Evolutionary conservation across 2,113 vertebrate species (phyloP), one percentile per base, ranked within the genome.

Genomic region (Thinocorus orbignyianus): DNA sequence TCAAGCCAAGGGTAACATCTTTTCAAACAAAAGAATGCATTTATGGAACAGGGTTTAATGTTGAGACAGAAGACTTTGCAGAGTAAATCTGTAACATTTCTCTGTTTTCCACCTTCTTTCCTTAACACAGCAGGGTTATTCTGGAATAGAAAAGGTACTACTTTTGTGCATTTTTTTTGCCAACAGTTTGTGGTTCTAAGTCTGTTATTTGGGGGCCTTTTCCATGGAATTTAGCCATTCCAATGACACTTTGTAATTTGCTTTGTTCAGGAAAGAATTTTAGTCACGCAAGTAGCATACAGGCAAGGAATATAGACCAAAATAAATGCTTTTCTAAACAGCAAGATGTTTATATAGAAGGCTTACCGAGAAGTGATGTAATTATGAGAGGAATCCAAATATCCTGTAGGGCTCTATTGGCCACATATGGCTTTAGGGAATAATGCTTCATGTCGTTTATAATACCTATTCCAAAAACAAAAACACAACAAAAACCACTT

Each of bases 321-420:
- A 97, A 96, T 95, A 97, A 84, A 93, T 49, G 72, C 37, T 81
- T 68, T 96, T 95, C 88, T 90, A 94, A 95, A 85, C 57, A 86
- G 41, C 3, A 2, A 74, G 62, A 48, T 95, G 51, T 95, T 86
- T 96, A 95, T 80, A 89, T 64, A 90, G 77, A 95, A 84, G 48
- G 42, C 19, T 95, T 97, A 46, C 55, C 19, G 65, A 96, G 93
- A 96, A 95, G 25, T 95, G 66, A 97, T 79, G 89, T 90, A 95
- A 89, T 93, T 96, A 82, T 42, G 57, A 64, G 60, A 95, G 22
- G 17, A 88, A 88, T 73, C 49, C 78, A 94, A 94, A 69, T 76
- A 90, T 80, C 42, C 71, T 86, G n/a, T 48, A 60, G 69, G 72
- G 28, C 17, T 49, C 35, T 65, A 55, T 7, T 88, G 19, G 46